Evolutionary conservation across 2,113 vertebrate genomes (phyloP), one percentile per base, ranked within the genome.

Genomic region (Amphiprion ocellaris): DNA sequence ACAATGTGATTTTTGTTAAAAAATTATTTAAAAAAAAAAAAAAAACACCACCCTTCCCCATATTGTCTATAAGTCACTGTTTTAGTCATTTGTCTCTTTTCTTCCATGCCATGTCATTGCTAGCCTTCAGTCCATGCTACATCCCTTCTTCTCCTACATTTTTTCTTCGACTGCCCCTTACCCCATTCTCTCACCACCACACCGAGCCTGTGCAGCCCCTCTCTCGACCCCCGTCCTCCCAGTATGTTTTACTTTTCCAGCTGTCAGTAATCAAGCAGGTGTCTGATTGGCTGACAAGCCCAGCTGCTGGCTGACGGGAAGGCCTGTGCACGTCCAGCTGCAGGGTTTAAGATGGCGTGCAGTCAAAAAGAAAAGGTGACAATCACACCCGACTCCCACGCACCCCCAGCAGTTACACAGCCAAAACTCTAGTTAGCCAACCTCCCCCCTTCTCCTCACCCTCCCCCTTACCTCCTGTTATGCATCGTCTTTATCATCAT

Each of bases 251-350:
- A 85, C 78, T 88, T 88, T 74, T 79, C 88, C 91, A 92, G 91
- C 91, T 91, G 91, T 84, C 83, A 79, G 74, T 85, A 89, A 92
- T 93, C 85, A 85, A 26, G 80, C 90, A 93, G 92, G 90, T 93
- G 91, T 71, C 91, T 91, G 87, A 84, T 88, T 90, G 90, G 90
- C 73, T 87, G 77, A 79, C 81, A 69, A 79, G 59, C 33, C 70
- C 83, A 90, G 87, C 85, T 90, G 86, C 74, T 82, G 71, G 58
- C 72, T 76, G 84, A 87, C 81, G 87, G 75, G 87, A 89, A 90
- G 83, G 60, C 62, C 53, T 39, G 5, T 56, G 62, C n/a, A 17
- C 8, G 23, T 74, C 77, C 91, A 92, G 84, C 87, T 87, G 90
- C 65, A 37, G 69, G 70, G 72, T 82, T 74, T 64, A 76, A 90